Evolutionary conservation across 2,113 vertebrate genomes (phyloP), one percentile per base, ranked within the genome.

Genomic region (Falco punctatus): DNA sequence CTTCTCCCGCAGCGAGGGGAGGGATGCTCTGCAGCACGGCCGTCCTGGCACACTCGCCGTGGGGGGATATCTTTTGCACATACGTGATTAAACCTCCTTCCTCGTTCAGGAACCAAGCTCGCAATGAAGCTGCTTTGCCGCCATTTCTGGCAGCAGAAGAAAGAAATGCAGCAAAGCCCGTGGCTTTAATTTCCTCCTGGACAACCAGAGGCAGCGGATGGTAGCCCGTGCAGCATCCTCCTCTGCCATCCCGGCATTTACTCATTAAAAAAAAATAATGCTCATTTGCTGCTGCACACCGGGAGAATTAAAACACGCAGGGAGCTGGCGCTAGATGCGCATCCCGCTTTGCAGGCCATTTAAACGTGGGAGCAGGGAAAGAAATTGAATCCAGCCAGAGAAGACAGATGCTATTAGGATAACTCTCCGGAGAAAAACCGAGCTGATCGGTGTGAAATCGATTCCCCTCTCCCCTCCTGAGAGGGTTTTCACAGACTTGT

Each of bases 241-340:
- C 35, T 20, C 26, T 4, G 13, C 52, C 7, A 13, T 32, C 46
- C 51, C 67, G 18, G 52, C 35, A 2, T 42, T 38, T 38, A 38
- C 38, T 38, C 38, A 38, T 38, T 38, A 38, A 38, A 38, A 38
- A 38, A 9, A 38, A 38, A 35, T 8, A 13, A 26, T 32, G 2
- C n/a, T 14, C 30, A 12, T 8, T 58, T 16, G 10, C 13, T 9
- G 30, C 51, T 2, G 3, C 24, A 15, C 49, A 15, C 13, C 42
- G 42, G 48, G n/a, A 38, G 18, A 11, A 32, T 62, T 22, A 28
- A 1, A 24, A 20, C 2, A 6, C 0, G 2, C 3, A 4, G 0
- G 35, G 6, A 48, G 62, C 49, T 2, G 3, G 48, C 2, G 15
- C 13, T 11, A 59, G 66, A 9, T 23, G 72, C 35, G 2, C 57